These are phyloP conservation scores for Thereuonema tuberculata DNA, from an alignment of 1,140 invertebrate species.

Conservation along the genomic window DNA sequence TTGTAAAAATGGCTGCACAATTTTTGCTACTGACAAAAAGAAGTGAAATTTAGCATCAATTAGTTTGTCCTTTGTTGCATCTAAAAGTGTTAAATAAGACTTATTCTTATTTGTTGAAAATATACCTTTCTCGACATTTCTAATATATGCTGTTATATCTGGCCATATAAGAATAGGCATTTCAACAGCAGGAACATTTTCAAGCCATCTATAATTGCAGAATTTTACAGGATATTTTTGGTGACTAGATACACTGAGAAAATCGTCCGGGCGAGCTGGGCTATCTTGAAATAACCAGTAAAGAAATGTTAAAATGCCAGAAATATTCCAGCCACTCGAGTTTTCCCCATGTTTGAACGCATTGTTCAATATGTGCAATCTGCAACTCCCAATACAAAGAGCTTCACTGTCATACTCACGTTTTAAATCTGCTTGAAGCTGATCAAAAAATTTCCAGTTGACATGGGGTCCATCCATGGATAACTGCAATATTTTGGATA, in stretches of 20 bases:
- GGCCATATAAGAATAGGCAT: slow-evolving; percentile 1
- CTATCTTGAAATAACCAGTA: neutral
- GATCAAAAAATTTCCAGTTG: slow-evolving; percentile 18
- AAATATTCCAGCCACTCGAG: neutral
- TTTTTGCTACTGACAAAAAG: too few relatives aligned
- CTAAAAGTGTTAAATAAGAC: neutral
- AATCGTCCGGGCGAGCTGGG: neutral
- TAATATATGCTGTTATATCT: neutral
- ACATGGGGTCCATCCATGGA: slow-evolving; percentile 24
- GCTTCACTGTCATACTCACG: neutral
- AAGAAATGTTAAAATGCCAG: neutral
- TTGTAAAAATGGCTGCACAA: too few relatives aligned
- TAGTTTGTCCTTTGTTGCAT: too few relatives aligned
- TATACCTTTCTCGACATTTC: neutral
- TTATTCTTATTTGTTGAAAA: too few relatives aligned
- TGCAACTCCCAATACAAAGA: slow-evolving; percentile 2
- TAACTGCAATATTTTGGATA: slow-evolving; percentile 18
- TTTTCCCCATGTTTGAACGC: slow-evolving; percentile 1
- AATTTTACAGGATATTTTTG: neutral
- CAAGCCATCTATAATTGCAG: neutral
- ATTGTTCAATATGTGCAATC: slow-evolving; percentile 8
- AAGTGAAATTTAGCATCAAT: too few relatives aligned
- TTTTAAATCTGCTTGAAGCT: slow-evolving; percentile 11
- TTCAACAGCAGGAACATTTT: slow-evolving; percentile 1
- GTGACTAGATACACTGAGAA: neutral